Conservation (phyloP, 2,113 vertebrate genomes). For the Delphinus delphis region DNA sequence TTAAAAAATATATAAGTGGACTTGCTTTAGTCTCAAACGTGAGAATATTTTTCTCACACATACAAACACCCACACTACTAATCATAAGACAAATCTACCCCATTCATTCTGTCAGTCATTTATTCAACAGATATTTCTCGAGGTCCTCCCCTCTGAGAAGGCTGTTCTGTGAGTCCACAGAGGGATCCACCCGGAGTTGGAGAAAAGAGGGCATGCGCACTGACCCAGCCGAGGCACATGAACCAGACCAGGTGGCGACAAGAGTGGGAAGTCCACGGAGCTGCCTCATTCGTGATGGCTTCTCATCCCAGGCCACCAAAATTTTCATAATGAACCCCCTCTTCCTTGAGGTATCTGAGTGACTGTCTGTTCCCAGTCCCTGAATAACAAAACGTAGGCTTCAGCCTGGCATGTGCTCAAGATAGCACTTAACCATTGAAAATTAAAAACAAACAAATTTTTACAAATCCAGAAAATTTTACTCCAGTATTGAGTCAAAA, state of each 20-base stretch:
- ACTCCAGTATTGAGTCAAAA: neutral
- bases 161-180: neutral
- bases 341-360: neutral
- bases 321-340: neutral
- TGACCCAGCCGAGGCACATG: neutral
- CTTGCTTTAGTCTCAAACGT: constrained; percentile 28
- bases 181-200: neutral
- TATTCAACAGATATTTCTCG: neutral
- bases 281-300: neutral
- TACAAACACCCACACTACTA: neutral
- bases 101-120: neutral
- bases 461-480: constrained; percentile 6
- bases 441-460: constrained; percentile 13
- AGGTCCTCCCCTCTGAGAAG: neutral
- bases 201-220: rapidly evolving
- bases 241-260: rapidly evolving
- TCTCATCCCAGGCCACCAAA: neutral
- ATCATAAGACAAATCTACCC: neutral
- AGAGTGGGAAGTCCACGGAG: neutral
- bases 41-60: neutral
- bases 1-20: constrained; percentile 8
- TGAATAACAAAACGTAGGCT: constrained; percentile 33
- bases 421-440: neutral
- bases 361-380: neutral
- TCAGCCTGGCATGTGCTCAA: constrained; percentile 9